Base-by-base conservation (phyloP, 2,113 vertebrate species). In the Girardinichthys multiradiatus region DNA sequence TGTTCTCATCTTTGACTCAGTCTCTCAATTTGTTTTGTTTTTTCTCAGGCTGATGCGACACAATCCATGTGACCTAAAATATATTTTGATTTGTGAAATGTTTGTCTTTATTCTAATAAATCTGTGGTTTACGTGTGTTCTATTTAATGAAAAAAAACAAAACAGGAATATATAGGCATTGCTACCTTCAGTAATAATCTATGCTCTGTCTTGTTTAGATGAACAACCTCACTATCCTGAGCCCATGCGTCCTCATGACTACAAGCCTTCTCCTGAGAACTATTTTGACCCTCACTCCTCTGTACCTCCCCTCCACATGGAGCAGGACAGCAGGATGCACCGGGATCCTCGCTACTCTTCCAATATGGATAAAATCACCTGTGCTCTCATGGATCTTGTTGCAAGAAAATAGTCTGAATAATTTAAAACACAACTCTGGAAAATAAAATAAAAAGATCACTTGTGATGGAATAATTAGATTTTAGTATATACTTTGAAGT, bases 341-440 rank as follows among this genome's bases (percentile, higher is more conserved):
- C 69, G 72, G 31, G 30, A 64, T 10, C n/a, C 28, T 4, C 85
- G 70, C 5, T 86, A 81, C 74, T 83, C 89, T 54, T 91, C 83
- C 24, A 92, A 85, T 68, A 86, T 95, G 19, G 88, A 94, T 62
- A 95, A 94, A 85, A 92, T 95, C 54, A 93, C 92, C 29, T 93
- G 91, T 24, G 94, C 94, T 3, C 91, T 95, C 31, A 70, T 95
- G 58, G 90, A 94, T 70, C 88, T 94, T 28, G 91, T 95, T 30
- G 68, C 89, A 68, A 91, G 91, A 68, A 93, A 94, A 89, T 87
- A 33, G 1, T 21, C 2, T 35, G 12, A 17, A 45, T n/a, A 0
- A 13, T 72, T 70, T 37, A 13, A 64, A 54, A 66, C 33, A 26
- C 42, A 35, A 4, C 33, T 54, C 3, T 54, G 35, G 71, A 33